These are phyloP conservation scores for Scolanthus callimorphus DNA, from an alignment of 92 coral and sea anemone genomes.

Conservation along the genomic window DNA sequence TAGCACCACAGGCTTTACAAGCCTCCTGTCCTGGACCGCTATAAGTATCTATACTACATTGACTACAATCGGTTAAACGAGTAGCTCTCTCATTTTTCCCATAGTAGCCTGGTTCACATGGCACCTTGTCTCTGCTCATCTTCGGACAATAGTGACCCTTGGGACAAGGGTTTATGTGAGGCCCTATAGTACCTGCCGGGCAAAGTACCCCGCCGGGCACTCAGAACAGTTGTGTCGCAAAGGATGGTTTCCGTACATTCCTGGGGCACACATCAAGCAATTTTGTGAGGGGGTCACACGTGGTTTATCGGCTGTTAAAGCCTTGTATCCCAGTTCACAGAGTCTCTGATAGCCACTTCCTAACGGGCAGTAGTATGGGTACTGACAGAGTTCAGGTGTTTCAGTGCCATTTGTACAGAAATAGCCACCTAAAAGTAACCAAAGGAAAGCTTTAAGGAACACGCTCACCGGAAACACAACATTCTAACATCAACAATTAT, in stretches of 20 bases:
- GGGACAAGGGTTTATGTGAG: constrained; percentile 73
- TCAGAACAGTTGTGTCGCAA: constrained; percentile 56
- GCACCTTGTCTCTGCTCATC: constrained; percentile 45
- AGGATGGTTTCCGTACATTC: constrained; percentile 78
- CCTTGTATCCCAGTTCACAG: constrained; percentile 76
- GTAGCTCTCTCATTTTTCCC: constrained; percentile 72
- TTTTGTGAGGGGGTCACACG: constrained; percentile 42
- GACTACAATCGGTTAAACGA: constrained; percentile 65
- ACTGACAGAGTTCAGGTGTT: constrained; percentile 34
- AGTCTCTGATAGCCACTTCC: constrained; percentile 37
- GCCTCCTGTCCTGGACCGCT: constrained; percentile 57
- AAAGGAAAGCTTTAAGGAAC: too few relatives aligned
- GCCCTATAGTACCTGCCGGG: constrained; percentile 78
- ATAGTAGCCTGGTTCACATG: constrained; percentile 83
- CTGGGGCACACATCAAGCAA: constrained; percentile 70
- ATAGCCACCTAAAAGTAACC: constrained; percentile 65
- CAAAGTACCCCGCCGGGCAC: constrained; percentile 93
- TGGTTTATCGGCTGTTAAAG: constrained; percentile 45
- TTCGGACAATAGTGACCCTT: constrained; percentile 84
- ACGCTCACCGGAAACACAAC: too few relatives aligned
- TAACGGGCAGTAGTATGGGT: constrained; percentile 90
- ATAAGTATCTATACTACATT: constrained; percentile 68
- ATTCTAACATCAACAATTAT: too few relatives aligned
- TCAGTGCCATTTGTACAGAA: constrained; percentile 73
- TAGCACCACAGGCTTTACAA: constrained; percentile 92